A percentile compares a stretch with the other conserved stretches of the same genome.
Evolutionary conservation across 2,113 vertebrate genomes (phyloP).

Genomic region (Leucosticte australis): DNA sequence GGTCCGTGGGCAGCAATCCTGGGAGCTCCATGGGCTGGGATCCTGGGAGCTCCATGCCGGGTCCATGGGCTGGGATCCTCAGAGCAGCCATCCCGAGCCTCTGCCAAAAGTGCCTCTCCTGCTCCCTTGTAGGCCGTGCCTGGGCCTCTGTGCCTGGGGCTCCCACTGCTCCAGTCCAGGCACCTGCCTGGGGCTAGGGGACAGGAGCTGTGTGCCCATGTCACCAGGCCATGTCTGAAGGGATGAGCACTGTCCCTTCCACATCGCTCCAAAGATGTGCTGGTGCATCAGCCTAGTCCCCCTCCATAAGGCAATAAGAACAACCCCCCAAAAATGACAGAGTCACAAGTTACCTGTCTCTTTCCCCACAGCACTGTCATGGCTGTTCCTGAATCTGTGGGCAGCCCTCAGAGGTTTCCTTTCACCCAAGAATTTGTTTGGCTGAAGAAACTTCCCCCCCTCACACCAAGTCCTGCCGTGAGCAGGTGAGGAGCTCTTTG

Average conservation of each 20-base stretch:
- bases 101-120: neutral
- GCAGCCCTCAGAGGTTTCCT: neutral
- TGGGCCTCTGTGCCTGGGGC: neutral
- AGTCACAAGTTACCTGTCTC: rapidly evolving
- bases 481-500: neutral
- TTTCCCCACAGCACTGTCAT: neutral
- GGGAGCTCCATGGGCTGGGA: neutral
- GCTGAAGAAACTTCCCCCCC: neutral
- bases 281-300: neutral
- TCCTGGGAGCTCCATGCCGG: neutral
- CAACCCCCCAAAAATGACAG: rapidly evolving
- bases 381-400: neutral
- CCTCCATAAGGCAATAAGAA: rapidly evolving
- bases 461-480: rapidly evolving
- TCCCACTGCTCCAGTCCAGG: neutral
- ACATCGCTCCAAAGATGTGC: rapidly evolving
- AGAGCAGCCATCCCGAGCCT: neutral
- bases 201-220: neutral
- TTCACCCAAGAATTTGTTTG: neutral
- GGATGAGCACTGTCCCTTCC: neutral
- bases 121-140: rapidly evolving
- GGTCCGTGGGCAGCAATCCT: neutral
- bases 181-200: neutral
- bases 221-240: neutral
- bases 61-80: neutral